These are phyloP conservation scores for Spodoptera picta DNA, from an alignment of 2,888 invertebrate genomes.

Conservation along the genomic window DNA sequence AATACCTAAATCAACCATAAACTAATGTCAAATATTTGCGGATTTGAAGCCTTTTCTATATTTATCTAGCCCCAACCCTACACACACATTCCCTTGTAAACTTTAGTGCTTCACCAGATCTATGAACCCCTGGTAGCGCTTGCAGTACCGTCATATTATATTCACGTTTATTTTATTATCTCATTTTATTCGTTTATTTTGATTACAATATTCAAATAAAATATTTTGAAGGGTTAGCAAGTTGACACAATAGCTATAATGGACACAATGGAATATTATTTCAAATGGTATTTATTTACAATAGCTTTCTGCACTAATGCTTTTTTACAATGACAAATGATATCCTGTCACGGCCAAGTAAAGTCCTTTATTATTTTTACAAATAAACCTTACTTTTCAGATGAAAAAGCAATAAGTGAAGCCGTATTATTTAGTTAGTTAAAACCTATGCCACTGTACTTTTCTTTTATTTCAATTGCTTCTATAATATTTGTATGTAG, in stretches of 20 bases:
- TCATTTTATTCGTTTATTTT: constrained; percentile 1
- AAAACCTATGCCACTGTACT: constrained; percentile 13
- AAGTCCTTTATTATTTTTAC: constrained; percentile 14
- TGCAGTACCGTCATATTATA: constrained; percentile 21
- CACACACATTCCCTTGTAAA: constrained; percentile 46
- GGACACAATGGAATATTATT: constrained; percentile 17
- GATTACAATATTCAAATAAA: constrained; percentile 9
- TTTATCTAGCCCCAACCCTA: constrained; percentile 35
- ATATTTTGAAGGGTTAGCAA: constrained; percentile 20
- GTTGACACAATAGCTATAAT: constrained; percentile 31
- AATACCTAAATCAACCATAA: not conserved
- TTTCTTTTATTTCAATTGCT: constrained; percentile 27
- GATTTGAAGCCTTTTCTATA: constrained; percentile 36
- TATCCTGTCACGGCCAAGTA: constrained; percentile 24
- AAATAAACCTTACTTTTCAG: constrained; percentile 34
- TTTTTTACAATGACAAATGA: constrained; percentile 20
- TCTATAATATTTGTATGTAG: constrained; percentile 8
- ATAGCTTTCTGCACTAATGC: constrained; percentile 39
- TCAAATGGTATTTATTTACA: constrained; percentile 19
- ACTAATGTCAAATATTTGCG: constrained; percentile 27
- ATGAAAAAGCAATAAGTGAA: constrained; percentile 30
- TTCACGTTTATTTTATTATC: constrained; percentile 14
- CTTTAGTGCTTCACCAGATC: constrained; percentile 40
- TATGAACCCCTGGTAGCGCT: constrained; percentile 57
- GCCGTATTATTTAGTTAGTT: constrained; percentile 7